phyloP scores from a whole-genome alignment of 53 echinoderm and acorn worm genomes.

The Pentamera pediparva region DNA sequence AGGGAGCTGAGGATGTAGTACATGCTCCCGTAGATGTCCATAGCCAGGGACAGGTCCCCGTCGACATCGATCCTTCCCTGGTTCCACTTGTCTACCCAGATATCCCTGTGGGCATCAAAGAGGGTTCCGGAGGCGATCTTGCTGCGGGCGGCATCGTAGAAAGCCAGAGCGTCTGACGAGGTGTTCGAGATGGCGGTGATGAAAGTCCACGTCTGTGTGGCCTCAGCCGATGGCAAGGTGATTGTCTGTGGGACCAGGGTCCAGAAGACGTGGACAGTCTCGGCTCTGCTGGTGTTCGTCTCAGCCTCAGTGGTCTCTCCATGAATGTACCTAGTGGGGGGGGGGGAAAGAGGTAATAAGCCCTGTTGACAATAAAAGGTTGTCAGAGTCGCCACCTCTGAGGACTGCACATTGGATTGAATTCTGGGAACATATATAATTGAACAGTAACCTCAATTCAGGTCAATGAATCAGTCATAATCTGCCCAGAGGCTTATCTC shows the following conservation, averaged over 20 bases:
- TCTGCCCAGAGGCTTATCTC: no score
- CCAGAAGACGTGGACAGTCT: slow-evolving; percentile 61
- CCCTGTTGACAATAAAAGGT: no score
- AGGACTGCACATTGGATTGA: no score
- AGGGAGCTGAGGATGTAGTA: slow-evolving; percentile 93
- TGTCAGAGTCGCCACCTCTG: no score
- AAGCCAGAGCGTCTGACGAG: slow-evolving; percentile 19
- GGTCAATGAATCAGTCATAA: no score
- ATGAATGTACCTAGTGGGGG: slow-evolving; percentile 63
- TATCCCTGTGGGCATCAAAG: slow-evolving; percentile 34
- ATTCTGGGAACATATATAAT: no score
- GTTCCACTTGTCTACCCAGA: slow-evolving; percentile 77
- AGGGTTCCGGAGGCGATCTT: slow-evolving; percentile 35
- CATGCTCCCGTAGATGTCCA: slow-evolving; percentile 84
- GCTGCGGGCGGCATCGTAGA: slow-evolving; percentile 28
- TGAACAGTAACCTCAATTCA: no score
- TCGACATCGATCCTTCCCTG: slow-evolving; percentile 66
- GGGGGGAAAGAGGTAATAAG: no score
- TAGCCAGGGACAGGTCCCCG: slow-evolving; percentile 50
- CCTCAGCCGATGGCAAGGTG: slow-evolving; percentile 30
- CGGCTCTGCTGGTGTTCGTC: slow-evolving; percentile 41
- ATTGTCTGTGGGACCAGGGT: slow-evolving; percentile 60
- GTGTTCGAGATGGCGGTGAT: slow-evolving; percentile 67
- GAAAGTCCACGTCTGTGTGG: slow-evolving; percentile 62
- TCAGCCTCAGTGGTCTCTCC: slow-evolving; percentile 61